Evolutionary conservation across 2,797 vertebrate species (phyloP), one percentile per base, ranked within the genome.

Genomic region (Microctenopoma stevenorrisi): DNA sequence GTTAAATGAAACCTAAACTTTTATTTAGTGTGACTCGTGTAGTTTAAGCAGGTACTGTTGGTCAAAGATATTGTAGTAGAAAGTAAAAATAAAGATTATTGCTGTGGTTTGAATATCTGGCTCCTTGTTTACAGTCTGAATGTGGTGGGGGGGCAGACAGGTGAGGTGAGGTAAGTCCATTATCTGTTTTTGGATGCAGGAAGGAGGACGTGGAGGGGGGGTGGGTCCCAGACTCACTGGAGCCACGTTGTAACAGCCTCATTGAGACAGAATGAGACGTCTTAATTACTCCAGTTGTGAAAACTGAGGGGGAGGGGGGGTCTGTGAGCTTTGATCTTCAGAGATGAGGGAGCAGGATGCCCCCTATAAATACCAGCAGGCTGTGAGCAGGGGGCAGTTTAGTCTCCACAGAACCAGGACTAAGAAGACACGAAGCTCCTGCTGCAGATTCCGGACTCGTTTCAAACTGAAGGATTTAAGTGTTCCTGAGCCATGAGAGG

Each of bases 241-340:
- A 94, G 94, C 94, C 94, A 87, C n/a, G 44, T 69, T 82, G 92
- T 92, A 94, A 94, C 91, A 90, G 92, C 85, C 91, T 94, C 94
- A 94, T 92, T 93, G 90, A 90, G 88, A 89, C 87, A 90, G 91
- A 94, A 93, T 92, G 90, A 92, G 92, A 92, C 87, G 64, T 91
- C 92, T 93, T 95, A 93, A 94, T 95, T 93, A 94, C 93, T 91
- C 90, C 87, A 93, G 93, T 94, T 94, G 93, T 94, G 92, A 94
- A 93, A 94, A 93, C 87, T 90, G 54, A 87, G 87, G 88, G 86
- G 61, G 76, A 71, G 88, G 83, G 65, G 81, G 88, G 81, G 90
- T 88, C 77, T 40, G 78, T 76, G 54, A 44, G 83, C 93, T 94
- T 95, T 95, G 94, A 95, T 95, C 92, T 87, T 37, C 7, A 51